Base-by-base conservation (phyloP, 2,797 vertebrate species). In the Gambusia yucatana region DNA sequence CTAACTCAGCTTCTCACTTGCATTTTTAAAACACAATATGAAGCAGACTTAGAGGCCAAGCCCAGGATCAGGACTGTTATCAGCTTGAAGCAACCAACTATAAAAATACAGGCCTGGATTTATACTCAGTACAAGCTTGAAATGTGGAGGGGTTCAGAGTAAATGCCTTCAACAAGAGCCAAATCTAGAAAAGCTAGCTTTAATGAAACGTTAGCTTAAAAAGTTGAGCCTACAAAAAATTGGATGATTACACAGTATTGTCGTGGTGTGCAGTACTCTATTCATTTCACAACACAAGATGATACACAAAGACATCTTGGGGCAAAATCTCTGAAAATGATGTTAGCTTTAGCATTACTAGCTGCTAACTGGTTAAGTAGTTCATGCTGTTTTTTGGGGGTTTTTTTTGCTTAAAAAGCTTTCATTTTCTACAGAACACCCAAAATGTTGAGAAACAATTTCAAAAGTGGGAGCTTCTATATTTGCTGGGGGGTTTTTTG, bases 21-120 rank as follows among this genome's bases (percentile, higher is more conserved):
- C 61, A 70, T 84, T 84, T 82, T 88, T 85, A 75, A 77, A 84
- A 79, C 47, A 82, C 72, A 88, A 79, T 20, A 84, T 22, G 10
- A 70, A 70, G 79, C 75, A 0, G 75, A 55, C 65, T 76, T 84
- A 77, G 86, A 85, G 81, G 86, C 83, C 50, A 87, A 84, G 80
- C 81, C 74, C 77, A 4, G 82, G 73, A 69, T 83, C 82, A n/a
- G 63, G 73, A 50, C 10, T 4, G 30, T 1, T 44, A 69, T 69
- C 41, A 67, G 36, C 63, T 41, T 13, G 10, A 11, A 67, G 47
- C 75, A 25, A 73, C 75, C 11, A 33, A 71, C 82, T 44, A 79
- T 83, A 70, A 86, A 41, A 89, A 92, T 86, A 83, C 87, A 72
- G 85, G 86, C 61, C n/a, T 17, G 84, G 75, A 83, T 91, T 90